Percentiles rank a stretch among this genome's conserved stretches.
These are phyloP conservation scores for Turritopsis dohrnii DNA, from an alignment of 30 jellyfish, hydroid and myxozoan species.

Conservation along the genomic window DNA sequence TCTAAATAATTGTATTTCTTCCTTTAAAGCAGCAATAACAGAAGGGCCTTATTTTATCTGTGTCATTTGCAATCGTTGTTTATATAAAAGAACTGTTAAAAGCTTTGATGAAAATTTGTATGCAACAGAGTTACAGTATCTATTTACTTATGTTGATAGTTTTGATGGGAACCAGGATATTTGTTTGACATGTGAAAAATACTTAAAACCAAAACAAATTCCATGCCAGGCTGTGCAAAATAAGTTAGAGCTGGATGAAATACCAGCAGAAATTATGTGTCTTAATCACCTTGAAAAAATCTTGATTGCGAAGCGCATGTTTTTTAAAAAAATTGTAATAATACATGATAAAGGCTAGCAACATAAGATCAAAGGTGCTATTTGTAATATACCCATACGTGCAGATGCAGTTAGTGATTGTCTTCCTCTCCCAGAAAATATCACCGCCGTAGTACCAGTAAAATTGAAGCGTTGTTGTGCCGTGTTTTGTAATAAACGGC, in stretches of 20 bases:
- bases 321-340: neutral
- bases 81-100: neutral
- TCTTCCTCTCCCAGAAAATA: neutral
- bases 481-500: too few relatives aligned
- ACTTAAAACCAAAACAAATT: neutral
- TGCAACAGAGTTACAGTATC: neutral
- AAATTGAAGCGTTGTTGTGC: slow-evolving; percentile 14
- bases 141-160: neutral
- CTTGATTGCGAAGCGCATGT: neutral
- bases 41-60: slow-evolving; percentile 5
- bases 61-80: slow-evolving; percentile 1
- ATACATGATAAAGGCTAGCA: slow-evolving; percentile 13
- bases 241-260: neutral
- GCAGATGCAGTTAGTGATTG: neutral
- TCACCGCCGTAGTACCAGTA: neutral
- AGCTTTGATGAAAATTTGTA: neutral
- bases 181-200: neutral
- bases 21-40: neutral
- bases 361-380: slow-evolving; percentile 12
- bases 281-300: neutral
- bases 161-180: neutral
- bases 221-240: slow-evolving; percentile 20
- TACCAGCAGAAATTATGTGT: neutral
- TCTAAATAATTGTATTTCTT: neutral
- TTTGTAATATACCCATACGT: slow-evolving; percentile 9